Base-by-base conservation (phyloP, 2,113 vertebrate genomes). In the Pongo pygmaeus region DNA sequence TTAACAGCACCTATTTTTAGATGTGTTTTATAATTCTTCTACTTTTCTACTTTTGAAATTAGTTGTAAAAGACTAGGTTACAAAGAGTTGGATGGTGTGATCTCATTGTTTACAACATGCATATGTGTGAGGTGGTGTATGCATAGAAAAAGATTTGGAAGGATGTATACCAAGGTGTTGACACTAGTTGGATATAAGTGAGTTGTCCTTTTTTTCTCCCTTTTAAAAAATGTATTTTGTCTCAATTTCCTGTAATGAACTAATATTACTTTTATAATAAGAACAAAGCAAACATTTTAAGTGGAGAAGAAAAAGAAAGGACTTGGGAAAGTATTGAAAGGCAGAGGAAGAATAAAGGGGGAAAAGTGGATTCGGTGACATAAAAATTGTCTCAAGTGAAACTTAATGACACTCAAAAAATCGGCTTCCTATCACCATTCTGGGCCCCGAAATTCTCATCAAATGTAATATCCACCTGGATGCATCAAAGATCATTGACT, bases 211-310 rank as follows among this genome's bases (percentile, higher is more conserved):
- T 72, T 40, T 61, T 23, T 32, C 50, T 67, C 23, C 27, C 30
- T 35, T 93, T 67, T 40, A 48, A 93, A 69, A 78, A 50, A 74
- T 52, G 11, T 80, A 16, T 14, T 78, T 74, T 92, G 46, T 74
- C 74, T 85, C 48, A 81, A 17, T 69, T 94, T 94, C 84, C 84
- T 90, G 14, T 86, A 59, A 70, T 61, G 43, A 89, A 94, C 40
- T 79, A 84, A 50, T 55, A 70, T 94, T 92, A 72, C 40, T 81
- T 95, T 89, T 86, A 67, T 40, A 85, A 80, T 43, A 40, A 70
- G 20, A 92, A 9, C 22, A 46, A 85, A 61, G 64, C 48, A 46
- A 38, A 27, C 3, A 67, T 87, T 91, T 89, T 52, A 85, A 74
- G 50, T 46, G 67, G 27, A 70, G 52, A 32, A 74, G 14, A 64